phyloP scores from a whole-genome alignment of 1,140 invertebrate species.

The Aethina tumida region DNA sequence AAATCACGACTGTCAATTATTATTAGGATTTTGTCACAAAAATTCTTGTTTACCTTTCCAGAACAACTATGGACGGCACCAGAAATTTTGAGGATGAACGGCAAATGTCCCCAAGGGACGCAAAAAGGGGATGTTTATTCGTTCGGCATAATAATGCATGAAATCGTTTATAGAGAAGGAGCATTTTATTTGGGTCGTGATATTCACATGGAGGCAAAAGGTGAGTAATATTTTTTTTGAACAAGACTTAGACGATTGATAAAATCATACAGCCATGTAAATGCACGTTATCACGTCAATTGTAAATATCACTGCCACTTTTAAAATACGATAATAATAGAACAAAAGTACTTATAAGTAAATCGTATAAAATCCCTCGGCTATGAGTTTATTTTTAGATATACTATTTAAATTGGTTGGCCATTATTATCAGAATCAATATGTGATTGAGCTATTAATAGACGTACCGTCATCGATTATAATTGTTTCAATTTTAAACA shows the following conservation, averaged over 20 bases:
- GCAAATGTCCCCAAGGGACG: conserved; percentile 60
- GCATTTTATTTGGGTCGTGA: conserved; percentile 66
- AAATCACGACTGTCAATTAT: not conserved
- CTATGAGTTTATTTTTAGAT: too few relatives aligned
- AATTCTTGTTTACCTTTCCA: conserved; percentile 34
- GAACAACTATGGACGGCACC: conserved; percentile 88
- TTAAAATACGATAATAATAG: not conserved
- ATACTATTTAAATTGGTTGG: too few relatives aligned
- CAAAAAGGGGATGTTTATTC: conserved; percentile 92
- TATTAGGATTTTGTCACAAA: not conserved
- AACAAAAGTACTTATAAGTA: too few relatives aligned
- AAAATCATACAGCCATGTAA: not conserved
- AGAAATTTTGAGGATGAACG: conserved; percentile 68
- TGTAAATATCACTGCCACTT: conserved; percentile 1
- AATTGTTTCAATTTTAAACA: too few relatives aligned
- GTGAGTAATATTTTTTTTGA: conserved; percentile 18
- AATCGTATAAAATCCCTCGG: too few relatives aligned
- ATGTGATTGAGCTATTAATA: too few relatives aligned
- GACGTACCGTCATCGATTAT: too few relatives aligned
- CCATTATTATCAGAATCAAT: too few relatives aligned
- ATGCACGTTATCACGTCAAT: not conserved
- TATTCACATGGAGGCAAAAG: conserved; percentile 19
- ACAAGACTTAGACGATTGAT: not conserved
- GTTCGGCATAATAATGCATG: conserved; percentile 91
- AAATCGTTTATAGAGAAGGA: conserved; percentile 78